A percentile compares a stretch with the other conserved stretches of the same genome.
These are phyloP conservation scores for Pyrocoelia pectoralis DNA, from an alignment of 2,888 invertebrate species.

Conservation along the genomic window DNA sequence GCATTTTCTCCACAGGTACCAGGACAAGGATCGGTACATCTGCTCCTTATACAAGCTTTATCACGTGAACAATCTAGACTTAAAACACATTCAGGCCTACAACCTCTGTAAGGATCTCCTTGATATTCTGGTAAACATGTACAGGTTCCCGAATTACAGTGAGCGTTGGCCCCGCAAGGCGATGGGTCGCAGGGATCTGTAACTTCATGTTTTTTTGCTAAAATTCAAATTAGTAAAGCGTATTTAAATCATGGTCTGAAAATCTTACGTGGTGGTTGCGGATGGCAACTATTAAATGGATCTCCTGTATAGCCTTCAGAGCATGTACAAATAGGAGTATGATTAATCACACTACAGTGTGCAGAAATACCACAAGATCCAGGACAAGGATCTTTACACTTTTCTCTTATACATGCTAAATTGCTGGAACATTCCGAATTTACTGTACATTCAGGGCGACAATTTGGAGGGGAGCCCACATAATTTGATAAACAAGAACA, in stretches of 20 bases:
- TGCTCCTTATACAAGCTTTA: slow-evolving; percentile 74
- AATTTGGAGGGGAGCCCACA: slow-evolving; percentile 78
- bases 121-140: slow-evolving; percentile 73
- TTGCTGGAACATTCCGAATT: slow-evolving; percentile 78
- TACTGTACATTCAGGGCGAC: slow-evolving; percentile 79
- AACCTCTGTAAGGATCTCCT: slow-evolving; percentile 75
- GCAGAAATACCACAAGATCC: slow-evolving; percentile 79
- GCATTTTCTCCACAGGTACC: slow-evolving; percentile 81
- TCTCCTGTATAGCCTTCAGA: slow-evolving; percentile 74
- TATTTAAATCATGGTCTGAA: neutral
- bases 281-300: slow-evolving; percentile 66
- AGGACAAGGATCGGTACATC: slow-evolving; percentile 76
- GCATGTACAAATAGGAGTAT: slow-evolving; percentile 79
- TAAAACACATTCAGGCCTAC: slow-evolving; percentile 76
- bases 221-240: slow-evolving; percentile 17
- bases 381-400: slow-evolving; percentile 79
- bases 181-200: slow-evolving; percentile 69
- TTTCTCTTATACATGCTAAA: slow-evolving; percentile 75
- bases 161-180: slow-evolving; percentile 71
- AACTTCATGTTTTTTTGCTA: slow-evolving; percentile 41
- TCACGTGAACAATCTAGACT: slow-evolving; percentile 76
- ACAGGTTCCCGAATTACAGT: slow-evolving; percentile 72
- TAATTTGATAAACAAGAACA: slow-evolving; percentile 78
- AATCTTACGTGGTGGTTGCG: slow-evolving; percentile 57
- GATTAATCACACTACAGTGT: slow-evolving; percentile 76